Conservation (phyloP, 1,140 invertebrate genomes). For the Brachionus paranguensis region DNA sequence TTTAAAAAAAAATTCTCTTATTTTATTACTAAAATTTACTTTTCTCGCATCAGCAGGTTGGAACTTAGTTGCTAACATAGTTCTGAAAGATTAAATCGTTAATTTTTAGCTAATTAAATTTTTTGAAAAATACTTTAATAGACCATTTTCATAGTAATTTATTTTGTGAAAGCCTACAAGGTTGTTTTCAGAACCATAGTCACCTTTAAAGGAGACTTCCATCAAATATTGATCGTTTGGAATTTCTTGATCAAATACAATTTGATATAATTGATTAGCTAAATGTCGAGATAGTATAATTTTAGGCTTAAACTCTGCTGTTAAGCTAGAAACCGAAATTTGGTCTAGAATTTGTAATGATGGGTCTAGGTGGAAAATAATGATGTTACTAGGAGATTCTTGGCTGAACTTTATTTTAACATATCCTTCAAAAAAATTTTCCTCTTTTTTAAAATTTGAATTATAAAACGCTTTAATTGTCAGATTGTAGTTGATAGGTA, state of each 20-base stretch:
- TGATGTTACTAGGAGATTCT: neutral
- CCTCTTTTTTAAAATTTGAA: neutral
- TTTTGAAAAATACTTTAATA: neutral
- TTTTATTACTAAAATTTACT: neutral
- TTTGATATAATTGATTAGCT: conserved; percentile 26
- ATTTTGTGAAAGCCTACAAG: conserved; percentile 33
- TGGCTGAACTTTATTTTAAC: neutral
- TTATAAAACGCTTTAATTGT: conserved; percentile 20
- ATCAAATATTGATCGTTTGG: neutral
- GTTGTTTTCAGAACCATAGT: conserved; percentile 18
- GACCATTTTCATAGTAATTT: conserved; percentile 10
- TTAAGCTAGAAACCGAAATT: neutral
- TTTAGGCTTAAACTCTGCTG: neutral
- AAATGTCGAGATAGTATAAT: neutral
- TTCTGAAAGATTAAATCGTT: neutral
- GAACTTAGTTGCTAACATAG: conserved; percentile 12
- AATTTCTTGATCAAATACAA: neutral
- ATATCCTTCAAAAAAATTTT: neutral
- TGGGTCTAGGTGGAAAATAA: neutral
- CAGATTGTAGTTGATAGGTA: conserved; percentile 18
- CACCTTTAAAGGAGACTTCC: neutral
- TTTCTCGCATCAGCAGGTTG: conserved; percentile 30
- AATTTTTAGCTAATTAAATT: neutral
- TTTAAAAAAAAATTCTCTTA: neutral
- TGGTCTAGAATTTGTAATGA: neutral